Evolutionary conservation across 2,113 vertebrate species (phyloP), one percentile per base, ranked within the genome.

Genomic region (Lampris incognitus): DNA sequence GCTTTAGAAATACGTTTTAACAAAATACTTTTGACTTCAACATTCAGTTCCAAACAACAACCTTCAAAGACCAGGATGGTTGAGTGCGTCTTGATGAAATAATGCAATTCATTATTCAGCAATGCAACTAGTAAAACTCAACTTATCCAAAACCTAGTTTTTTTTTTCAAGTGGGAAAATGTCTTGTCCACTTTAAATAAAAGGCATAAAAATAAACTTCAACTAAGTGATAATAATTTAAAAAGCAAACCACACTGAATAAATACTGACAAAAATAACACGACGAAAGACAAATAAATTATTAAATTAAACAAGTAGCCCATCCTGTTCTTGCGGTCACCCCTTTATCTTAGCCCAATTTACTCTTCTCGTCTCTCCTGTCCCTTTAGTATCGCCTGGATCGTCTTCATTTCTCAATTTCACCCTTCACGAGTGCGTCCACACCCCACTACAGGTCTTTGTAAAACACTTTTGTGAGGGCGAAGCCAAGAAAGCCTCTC

Each of bases 391-490:
- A 5, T 51, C 8, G 13, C 40, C n/a, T 40, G 2, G 3, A 13
- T 51, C 2, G 6, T 13, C 57, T n/a, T 42, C 8, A 11, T 41
- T 39, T 44, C 60, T 2, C 9, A 50, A 56, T 68, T 44, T 24
- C 10, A 60, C 11, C 54, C 40, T 10, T 48, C 42, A 48, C 9
- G 6, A 72, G 59, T 83, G 69, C 3, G n/a, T 60, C 54, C 40
- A n/a, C 64, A 38, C 38, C 58, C 65, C 4, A 11, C 89, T 86
- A 94, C 76, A 95, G 82, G 78, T 95, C 92, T 88, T 95, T 96
- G 79, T 93, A 93, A 75, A 93, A 95, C 74, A 95, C 94, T 62
- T 93, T 94, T 39, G 93, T 94, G 51, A 96, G 86, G 0, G 92
- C 90, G 72, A 93, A 91, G 38, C 95, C 94, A 74, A 95, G 75